These are phyloP conservation scores for Apamea anceps DNA, from an alignment of 2,888 invertebrate species.

Conservation along the genomic window DNA sequence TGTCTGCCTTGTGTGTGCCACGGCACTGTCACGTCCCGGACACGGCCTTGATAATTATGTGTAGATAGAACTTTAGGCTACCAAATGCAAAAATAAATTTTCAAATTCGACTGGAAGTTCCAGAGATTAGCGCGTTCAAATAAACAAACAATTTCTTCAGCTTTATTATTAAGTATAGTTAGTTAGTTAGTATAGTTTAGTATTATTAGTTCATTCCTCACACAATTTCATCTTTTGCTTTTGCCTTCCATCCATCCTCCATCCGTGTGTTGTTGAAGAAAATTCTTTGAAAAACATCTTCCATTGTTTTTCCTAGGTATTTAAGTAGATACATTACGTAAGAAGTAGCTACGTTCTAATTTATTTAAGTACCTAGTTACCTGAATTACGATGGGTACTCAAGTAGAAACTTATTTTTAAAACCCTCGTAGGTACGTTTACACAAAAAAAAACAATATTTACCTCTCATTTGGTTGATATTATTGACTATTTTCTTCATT, in stretches of 20 bases:
- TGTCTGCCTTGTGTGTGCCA: too few species aligned
- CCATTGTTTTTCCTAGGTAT: background rate
- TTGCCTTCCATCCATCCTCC: background rate
- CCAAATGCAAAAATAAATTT: too few species aligned
- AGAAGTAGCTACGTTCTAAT: background rate
- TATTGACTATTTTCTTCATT: conserved; percentile 81
- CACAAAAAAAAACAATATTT: background rate
- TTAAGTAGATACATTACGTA: background rate
- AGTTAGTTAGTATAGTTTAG: too few species aligned
- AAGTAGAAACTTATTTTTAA: background rate
- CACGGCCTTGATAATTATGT: too few species aligned
- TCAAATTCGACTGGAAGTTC: too few species aligned
- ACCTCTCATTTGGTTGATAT: conserved; percentile 82
- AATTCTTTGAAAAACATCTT: background rate
- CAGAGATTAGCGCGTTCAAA: too few species aligned
- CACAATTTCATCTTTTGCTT: too few species aligned
- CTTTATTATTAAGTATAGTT: too few species aligned
- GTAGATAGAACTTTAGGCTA: too few species aligned
- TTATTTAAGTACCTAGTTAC: background rate
- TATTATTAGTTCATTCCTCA: background rate
- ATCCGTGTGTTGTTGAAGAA: background rate
- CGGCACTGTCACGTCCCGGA: too few species aligned
- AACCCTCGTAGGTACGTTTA: background rate
- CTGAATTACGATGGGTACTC: background rate
- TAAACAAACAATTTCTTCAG: too few species aligned